Evolutionary conservation across 2,797 vertebrate genomes (phyloP).

Genomic region (Gorsachius magnificus): DNA sequence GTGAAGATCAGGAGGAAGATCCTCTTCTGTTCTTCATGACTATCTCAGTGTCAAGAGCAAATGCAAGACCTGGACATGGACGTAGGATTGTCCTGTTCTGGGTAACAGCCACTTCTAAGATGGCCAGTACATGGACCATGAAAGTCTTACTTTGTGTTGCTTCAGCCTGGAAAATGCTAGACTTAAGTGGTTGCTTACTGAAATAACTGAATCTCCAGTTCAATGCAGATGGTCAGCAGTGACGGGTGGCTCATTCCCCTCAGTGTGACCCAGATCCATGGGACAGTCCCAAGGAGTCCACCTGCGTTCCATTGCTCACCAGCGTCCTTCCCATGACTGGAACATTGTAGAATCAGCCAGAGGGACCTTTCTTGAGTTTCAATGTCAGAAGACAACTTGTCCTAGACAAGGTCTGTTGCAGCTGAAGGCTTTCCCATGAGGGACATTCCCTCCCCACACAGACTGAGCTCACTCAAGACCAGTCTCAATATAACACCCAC

Average conservation of each 20-base stretch:
- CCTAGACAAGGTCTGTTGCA: background rate
- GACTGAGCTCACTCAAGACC: background rate
- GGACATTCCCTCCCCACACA: background rate
- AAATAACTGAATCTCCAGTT: background rate
- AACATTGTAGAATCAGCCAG: background rate
- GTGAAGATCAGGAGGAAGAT: background rate
- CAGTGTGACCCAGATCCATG: background rate
- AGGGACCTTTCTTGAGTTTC: background rate
- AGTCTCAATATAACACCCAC: background rate
- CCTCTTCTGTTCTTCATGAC: background rate
- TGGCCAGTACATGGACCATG: background rate
- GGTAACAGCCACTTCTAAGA: background rate
- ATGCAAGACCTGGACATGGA: background rate
- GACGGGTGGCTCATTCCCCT: background rate
- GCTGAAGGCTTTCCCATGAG: background rate
- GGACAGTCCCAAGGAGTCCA: background rate
- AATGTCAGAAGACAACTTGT: background rate
- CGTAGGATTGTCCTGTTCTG: background rate
- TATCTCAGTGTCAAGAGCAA: background rate
- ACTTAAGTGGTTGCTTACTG: background rate
- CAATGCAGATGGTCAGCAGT: background rate
- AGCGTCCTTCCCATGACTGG: background rate
- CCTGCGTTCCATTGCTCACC: background rate
- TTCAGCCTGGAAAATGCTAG: background rate
- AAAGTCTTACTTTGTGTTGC: background rate